Base-by-base conservation (phyloP, 2,888 invertebrate genomes). In the Leptothorax acervorum region DNA sequence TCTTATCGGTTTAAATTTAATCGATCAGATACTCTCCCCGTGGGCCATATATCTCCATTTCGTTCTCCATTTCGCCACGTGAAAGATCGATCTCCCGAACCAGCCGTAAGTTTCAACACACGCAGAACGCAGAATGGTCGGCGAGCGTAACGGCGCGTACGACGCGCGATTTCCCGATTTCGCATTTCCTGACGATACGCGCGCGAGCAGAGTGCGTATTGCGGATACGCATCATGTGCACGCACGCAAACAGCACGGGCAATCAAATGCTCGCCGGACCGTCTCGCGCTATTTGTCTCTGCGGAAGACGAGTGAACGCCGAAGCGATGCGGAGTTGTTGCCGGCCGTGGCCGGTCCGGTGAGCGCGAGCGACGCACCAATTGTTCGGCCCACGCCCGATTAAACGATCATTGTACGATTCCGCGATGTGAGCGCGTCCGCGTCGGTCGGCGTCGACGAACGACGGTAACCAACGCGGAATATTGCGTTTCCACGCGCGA, bases 381-480 rank as follows among this genome's bases (percentile, higher is more conserved):
- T 94, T 94, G 94, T 94, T 94, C 92, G 93, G 92, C 91, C 91
- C 93, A 94, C 92, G 93, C 91, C 93, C 94, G 94, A 95, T 94
- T 94, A 93, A 95, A 94, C 93, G 94, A 94, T 94, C 93, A 93
- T 93, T 93, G 92, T 92, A 89, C 89, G 92, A 93, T 92, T 90
- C 78, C 85, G 87, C 89, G 89, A 89, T 90, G 88, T 85, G 86
- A 78, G 85, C 78, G 83, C 79, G 74, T 39, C 35, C 5, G 6
- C 5, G 6, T 35, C 84, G 74, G 63, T 62, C 28, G 71, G 75
- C 60, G 73, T 42, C 79, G 74, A 35, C 74, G 74, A 82, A 74
- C 83, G 75, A 66, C 81, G 86, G 79, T 87, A 88, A 88, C 87
- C 89, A 83, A 83, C 86, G 85, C 86, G 89, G 91, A 93, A 93